Conservation (phyloP, 2,797 vertebrate genomes). For the Oryzias sinensis region DNA sequence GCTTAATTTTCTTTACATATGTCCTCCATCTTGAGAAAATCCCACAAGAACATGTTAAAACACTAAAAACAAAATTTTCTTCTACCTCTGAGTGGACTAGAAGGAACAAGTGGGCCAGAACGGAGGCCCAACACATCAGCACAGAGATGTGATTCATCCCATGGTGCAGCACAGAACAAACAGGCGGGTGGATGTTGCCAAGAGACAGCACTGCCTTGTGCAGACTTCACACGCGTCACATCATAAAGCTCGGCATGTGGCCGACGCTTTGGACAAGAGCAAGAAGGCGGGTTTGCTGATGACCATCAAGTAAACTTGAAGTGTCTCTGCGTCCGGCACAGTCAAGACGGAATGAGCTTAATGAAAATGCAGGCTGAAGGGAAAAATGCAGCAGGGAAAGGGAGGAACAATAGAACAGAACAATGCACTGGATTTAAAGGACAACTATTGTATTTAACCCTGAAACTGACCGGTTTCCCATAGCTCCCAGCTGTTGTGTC, state of each 20-base stretch:
- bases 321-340: not conserved
- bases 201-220: constrained; percentile 65
- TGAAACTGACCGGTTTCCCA: too few species aligned
- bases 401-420: too few species aligned
- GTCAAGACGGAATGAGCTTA: not conserved
- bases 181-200: constrained; percentile 63
- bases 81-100: constrained; percentile 25
- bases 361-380: too few species aligned
- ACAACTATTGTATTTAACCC: too few species aligned
- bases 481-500: too few species aligned
- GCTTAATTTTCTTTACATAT: too few species aligned
- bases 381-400: too few species aligned
- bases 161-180: constrained; percentile 20
- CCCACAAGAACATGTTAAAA: too few species aligned
- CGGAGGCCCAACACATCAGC: constrained; percentile 52
- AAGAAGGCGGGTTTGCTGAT: constrained; percentile 12
- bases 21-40: too few species aligned
- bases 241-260: constrained; percentile 49
- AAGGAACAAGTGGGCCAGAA: constrained; percentile 21
- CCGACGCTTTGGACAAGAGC: constrained; percentile 27
- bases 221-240: constrained; percentile 37
- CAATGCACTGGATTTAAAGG: too few species aligned
- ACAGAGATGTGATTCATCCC: constrained; percentile 65
- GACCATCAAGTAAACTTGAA: too few species aligned
- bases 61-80: too few species aligned